Conservation (phyloP, 2,888 invertebrate species). For the Drosophila ezoana region DNA sequence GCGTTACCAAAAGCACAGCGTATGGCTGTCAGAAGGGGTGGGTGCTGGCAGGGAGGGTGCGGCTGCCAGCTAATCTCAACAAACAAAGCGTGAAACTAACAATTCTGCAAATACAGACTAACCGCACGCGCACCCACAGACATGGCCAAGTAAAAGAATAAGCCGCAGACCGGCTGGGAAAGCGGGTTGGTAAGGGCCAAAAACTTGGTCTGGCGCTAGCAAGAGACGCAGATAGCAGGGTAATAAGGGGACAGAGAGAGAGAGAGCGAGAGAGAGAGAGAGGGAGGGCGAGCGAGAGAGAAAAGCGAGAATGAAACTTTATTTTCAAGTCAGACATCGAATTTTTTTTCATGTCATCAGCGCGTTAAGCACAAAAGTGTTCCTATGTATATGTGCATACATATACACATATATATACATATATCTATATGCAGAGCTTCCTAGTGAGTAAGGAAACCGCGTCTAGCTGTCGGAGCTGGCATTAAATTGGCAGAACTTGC, state of each 20-base stretch:
- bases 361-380: slow-evolving; percentile 35
- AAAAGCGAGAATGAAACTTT: slow-evolving; percentile 66
- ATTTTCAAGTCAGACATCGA: slow-evolving; percentile 77
- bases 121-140: slow-evolving; percentile 56
- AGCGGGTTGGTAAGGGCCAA: background rate
- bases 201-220: slow-evolving; percentile 32
- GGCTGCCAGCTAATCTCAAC: slow-evolving; percentile 56
- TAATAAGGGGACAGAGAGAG: background rate
- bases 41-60: background rate
- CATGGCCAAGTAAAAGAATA: slow-evolving; percentile 4
- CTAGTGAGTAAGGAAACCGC: background rate
- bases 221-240: slow-evolving; percentile 3
- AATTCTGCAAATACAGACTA: slow-evolving; percentile 76
- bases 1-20: slow-evolving; percentile 51
- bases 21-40: slow-evolving; percentile 15
- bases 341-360: slow-evolving; percentile 73
- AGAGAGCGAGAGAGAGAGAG: too few relatives aligned
- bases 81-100: slow-evolving; percentile 66
- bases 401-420: background rate
- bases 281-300: slow-evolving; percentile 12
- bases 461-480: slow-evolving; percentile 28
- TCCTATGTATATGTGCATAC: background rate
- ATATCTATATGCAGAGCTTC: background rate
- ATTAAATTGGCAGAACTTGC: slow-evolving; percentile 66
- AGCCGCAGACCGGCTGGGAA: background rate